A percentile compares a stretch with the other conserved stretches of the same genome.
These are phyloP conservation scores for Penelope pileata DNA, from an alignment of 2,113 vertebrate genomes.

Conservation along the genomic window DNA sequence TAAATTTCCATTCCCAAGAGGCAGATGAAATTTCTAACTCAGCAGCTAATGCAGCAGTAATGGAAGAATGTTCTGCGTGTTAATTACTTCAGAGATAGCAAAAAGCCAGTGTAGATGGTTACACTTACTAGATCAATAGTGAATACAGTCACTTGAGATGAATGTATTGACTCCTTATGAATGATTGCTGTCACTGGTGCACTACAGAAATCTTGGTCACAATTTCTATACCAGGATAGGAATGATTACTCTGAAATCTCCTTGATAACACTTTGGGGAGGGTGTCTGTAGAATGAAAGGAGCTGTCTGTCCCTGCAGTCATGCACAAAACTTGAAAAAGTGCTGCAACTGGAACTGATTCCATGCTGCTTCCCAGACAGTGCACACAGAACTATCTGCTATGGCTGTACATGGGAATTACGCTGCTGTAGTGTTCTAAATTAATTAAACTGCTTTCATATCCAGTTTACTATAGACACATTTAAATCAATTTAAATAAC, in stretches of 20 bases:
- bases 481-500: slow-evolving; percentile 3
- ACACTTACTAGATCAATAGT: background rate
- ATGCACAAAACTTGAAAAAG: background rate
- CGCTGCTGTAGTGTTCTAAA: background rate
- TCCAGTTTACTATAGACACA: background rate
- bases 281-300: background rate
- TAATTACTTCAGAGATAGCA: background rate
- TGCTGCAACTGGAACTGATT: background rate
- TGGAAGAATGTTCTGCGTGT: background rate
- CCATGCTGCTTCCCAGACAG: background rate
- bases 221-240: background rate
- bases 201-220: background rate
- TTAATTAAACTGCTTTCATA: background rate
- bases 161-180: background rate
- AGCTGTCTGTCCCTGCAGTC: background rate
- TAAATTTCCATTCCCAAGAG: background rate
- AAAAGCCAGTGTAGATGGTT: background rate
- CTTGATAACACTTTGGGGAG: background rate
- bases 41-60: slow-evolving; percentile 12
- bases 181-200: background rate
- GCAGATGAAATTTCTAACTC: slow-evolving; percentile 7
- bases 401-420: background rate
- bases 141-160: background rate
- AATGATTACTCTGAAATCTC: background rate
- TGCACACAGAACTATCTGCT: background rate